These are phyloP conservation scores for Phaethornis superciliosus DNA, from an alignment of 2,113 vertebrate genomes.

Conservation along the genomic window DNA sequence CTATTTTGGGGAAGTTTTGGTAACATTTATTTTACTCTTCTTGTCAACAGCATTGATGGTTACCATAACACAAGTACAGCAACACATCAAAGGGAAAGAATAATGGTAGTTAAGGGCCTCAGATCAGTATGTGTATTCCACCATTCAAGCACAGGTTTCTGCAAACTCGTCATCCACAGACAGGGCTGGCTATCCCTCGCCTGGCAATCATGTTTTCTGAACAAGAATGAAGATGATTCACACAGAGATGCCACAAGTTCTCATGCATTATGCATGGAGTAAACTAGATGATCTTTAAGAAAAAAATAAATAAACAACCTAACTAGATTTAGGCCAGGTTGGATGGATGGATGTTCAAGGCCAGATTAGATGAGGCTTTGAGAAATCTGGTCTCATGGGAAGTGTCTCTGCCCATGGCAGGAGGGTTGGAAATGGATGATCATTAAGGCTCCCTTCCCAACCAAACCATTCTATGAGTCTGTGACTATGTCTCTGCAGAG, in stretches of 20 bases:
- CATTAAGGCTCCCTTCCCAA: too few species aligned
- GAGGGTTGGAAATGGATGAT: too few species aligned
- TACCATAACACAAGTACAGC: background rate
- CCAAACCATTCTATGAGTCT: too few species aligned
- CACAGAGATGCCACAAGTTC: background rate
- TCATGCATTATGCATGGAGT: background rate
- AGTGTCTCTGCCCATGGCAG: too few species aligned
- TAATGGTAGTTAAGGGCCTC: background rate
- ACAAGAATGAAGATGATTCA: background rate
- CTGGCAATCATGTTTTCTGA: background rate
- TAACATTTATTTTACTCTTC: background rate
- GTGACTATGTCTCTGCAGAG: background rate
- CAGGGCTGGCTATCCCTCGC: background rate
- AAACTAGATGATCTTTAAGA: too few species aligned
- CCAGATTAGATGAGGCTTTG: too few species aligned
- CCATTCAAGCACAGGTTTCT: background rate
- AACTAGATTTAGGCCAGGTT: too few species aligned
- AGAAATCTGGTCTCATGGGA: too few species aligned
- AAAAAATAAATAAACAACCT: too few species aligned
- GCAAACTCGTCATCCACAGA: background rate
- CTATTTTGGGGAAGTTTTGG: conserved; percentile 50
- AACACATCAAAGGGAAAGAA: background rate
- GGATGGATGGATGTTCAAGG: too few species aligned
- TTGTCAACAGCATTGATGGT: background rate
- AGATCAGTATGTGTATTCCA: background rate